Base-by-base conservation (phyloP, 35 echinoderm and acorn worm genomes). In the Anneissia japonica region DNA sequence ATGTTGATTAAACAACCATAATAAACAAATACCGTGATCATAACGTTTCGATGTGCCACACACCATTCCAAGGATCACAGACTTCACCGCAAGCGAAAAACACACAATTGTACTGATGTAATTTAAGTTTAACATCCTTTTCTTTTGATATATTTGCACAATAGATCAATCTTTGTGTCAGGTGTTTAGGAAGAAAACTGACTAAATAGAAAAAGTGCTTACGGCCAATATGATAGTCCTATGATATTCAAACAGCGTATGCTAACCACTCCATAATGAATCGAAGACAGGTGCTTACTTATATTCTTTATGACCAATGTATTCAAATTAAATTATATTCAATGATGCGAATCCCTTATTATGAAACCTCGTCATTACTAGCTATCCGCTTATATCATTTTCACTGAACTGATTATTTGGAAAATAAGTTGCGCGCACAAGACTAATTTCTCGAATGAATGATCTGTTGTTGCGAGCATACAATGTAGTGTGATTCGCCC, bases 241-340 rank as follows among this genome's bases (percentile, higher is more conserved):
- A 64, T 23, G 51, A 26, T 64, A 64, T 64, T 64, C 11, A 64
- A 9, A 64, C 10, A 64, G 51, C 51, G 21, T 64, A 23, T 23
- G 11, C 1, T 64, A 64, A 64, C 7, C 51, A 16, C 2, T 64
- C 4, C 40, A 23, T 64, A 64, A 64, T 64, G 51, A 64, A 64
- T 64, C 51, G 51, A 64, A 64, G 19, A 64, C 51, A 64, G 51
- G 51, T 64, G 51, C 51, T 6, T 43, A 43, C 4, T 14, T 43
- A 43, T 9, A 64, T 6, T 64, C 51, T 64, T 64, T 64, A 64
- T 64, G 21, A 23, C 51, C 19, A 64, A 64, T 64, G 51, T 64
- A 64, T 64, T 64, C 51, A 64, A 64, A 64, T 64, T 64, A 64
- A 64, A 64, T 64, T 64, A 64, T 64, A 64, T 64, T 64, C 51